Evolutionary conservation across 2,113 vertebrate species (phyloP).

Genomic region (Ondatra zibethicus): DNA sequence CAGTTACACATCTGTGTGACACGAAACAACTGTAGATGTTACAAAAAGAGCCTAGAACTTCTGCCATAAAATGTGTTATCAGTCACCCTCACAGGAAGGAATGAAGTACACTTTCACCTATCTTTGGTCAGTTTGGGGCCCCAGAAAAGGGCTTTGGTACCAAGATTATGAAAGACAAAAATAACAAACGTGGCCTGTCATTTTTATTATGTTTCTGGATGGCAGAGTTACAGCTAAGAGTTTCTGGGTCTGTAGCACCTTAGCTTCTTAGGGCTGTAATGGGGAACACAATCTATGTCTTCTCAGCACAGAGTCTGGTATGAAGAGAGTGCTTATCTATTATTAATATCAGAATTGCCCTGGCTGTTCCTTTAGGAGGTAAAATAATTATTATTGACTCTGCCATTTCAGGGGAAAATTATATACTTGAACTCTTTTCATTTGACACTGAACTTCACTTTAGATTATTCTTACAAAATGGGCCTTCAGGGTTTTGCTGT

Average conservation of each 20-base stretch:
- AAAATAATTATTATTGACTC: constrained; percentile 62
- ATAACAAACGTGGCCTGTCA: not conserved
- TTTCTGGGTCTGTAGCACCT: not conserved
- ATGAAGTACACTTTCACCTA: not conserved
- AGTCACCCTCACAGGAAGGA: not conserved
- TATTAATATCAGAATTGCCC: constrained; percentile 19
- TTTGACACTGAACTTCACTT: constrained; percentile 1
- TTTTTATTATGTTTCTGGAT: not conserved
- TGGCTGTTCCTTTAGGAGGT: constrained; percentile 5
- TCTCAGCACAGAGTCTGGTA: not conserved
- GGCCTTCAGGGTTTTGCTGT: not conserved
- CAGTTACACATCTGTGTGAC: not conserved
- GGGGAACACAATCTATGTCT: not conserved
- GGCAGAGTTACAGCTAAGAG: constrained; percentile 1
- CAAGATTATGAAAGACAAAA: not conserved
- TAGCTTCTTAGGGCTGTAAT: not conserved
- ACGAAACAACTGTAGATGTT: not conserved
- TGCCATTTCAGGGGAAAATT: not conserved
- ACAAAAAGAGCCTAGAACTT: not conserved
- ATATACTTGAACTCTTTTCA: constrained; percentile 27
- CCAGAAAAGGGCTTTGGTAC: not conserved
- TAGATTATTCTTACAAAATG: constrained; percentile 41
- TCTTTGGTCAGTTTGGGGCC: not conserved
- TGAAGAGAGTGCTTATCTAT: not conserved
- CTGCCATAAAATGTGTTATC: not conserved